Evolutionary conservation across 2,888 invertebrate genomes (phyloP).

Genomic region (Azorinus chamasolen): DNA sequence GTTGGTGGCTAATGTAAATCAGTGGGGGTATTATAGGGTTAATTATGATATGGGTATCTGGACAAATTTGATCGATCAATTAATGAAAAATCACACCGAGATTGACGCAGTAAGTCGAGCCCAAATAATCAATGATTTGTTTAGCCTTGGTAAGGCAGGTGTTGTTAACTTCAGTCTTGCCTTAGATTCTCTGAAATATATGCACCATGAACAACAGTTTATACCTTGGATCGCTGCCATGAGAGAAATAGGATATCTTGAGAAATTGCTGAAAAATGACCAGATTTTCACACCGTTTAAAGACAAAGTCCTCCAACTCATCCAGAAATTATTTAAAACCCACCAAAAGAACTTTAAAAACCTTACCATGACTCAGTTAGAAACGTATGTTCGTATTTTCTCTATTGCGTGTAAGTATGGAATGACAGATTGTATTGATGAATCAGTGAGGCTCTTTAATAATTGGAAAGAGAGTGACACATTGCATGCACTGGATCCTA

Average conservation of each 20-base stretch:
- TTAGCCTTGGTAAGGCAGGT: conserved; percentile 84
- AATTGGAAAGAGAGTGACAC: too few species aligned
- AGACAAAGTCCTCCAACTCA: conserved; percentile 10
- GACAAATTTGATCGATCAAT: conserved; percentile 88
- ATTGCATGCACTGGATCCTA: too few species aligned
- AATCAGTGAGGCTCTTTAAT: too few species aligned
- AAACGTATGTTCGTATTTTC: too few species aligned
- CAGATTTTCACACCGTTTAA: conserved; percentile 61
- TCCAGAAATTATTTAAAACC: too few species aligned
- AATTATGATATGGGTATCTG: conserved; percentile 89
- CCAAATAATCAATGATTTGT: conserved; percentile 95
- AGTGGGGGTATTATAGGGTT: conserved; percentile 83
- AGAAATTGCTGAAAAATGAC: conserved; percentile 62
- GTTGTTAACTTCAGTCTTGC: conserved; percentile 53
- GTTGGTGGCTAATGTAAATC: conserved; percentile 78
- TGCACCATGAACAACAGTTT: conserved; percentile 63
- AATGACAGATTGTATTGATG: too few species aligned
- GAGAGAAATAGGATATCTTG: conserved; percentile 52
- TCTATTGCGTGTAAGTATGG: too few species aligned
- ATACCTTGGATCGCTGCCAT: conserved; percentile 62
- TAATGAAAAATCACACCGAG: conserved; percentile 73
- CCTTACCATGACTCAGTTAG: too few species aligned
- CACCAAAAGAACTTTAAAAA: too few species aligned
- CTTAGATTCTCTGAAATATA: conserved; percentile 62
- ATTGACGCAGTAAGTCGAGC: conserved; percentile 94